Conservation (phyloP, 2,797 vertebrate genomes). For the Bufotes viridis region DNA sequence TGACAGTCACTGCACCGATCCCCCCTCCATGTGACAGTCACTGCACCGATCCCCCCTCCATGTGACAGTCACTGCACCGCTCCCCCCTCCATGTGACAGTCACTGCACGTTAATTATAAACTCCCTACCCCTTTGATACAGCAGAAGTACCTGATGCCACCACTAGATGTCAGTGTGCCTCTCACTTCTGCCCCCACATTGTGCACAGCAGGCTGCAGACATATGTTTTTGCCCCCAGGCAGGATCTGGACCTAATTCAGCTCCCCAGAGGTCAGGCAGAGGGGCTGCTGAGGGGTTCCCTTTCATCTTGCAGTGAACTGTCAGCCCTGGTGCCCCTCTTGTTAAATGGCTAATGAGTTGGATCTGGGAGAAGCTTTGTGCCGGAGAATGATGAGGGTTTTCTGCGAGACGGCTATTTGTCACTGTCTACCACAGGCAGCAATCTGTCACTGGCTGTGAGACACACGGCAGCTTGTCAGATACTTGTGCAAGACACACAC, state of each 20-base stretch:
- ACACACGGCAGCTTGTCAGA: slow-evolving; percentile 7
- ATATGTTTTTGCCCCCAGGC: slow-evolving; percentile 24
- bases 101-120: too few species aligned
- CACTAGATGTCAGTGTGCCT: slow-evolving; percentile 46
- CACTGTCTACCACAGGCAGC: slow-evolving; percentile 8
- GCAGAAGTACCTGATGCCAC: background rate
- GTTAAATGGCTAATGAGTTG: slow-evolving; percentile 41
- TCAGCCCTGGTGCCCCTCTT: background rate
- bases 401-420: slow-evolving; percentile 11
- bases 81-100: too few species aligned
- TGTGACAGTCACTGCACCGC: too few species aligned
- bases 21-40: too few species aligned
- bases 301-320: slow-evolving; percentile 48
- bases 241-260: slow-evolving; percentile 47
- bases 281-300: slow-evolving; percentile 11
- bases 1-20: too few species aligned
- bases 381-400: slow-evolving; percentile 17
- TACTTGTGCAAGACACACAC: background rate
- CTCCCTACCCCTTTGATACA: too few species aligned
- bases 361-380: slow-evolving; percentile 41
- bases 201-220: background rate
- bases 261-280: slow-evolving; percentile 29
- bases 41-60: too few species aligned
- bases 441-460: slow-evolving; percentile 17
- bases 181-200: background rate